Evolutionary conservation across 1,140 invertebrate genomes (phyloP).

Genomic region (Ephestia elutella): DNA sequence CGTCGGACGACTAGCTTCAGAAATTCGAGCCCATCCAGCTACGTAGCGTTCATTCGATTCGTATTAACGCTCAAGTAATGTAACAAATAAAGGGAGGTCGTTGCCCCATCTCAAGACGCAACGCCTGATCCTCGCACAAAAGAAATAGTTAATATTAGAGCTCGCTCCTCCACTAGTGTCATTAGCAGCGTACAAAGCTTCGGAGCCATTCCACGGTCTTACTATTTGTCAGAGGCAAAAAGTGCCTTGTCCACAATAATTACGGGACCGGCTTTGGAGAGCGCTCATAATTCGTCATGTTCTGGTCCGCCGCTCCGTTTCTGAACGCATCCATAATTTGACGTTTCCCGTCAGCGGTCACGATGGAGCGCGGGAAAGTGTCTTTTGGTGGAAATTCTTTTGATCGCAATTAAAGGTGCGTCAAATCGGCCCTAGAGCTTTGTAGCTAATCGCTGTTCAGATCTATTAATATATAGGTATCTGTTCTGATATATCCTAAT

Average conservation of each 20-base stretch:
- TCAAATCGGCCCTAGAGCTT: no score
- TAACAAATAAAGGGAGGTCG: slow-evolving; percentile 70
- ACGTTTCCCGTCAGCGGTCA: slow-evolving; percentile 60
- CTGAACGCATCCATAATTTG: slow-evolving; percentile 67
- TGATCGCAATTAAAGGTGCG: not conserved
- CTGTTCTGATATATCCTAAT: no score
- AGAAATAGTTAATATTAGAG: slow-evolving; percentile 73
- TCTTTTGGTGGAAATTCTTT: slow-evolving; percentile 11
- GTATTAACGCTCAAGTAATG: slow-evolving; percentile 67
- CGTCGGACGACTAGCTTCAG: slow-evolving; percentile 40
- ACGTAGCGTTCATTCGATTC: slow-evolving; percentile 57
- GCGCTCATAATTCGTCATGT: slow-evolving; percentile 71
- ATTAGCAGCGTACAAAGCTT: slow-evolving; percentile 69
- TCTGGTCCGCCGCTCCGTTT: slow-evolving; percentile 65
- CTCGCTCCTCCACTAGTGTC: slow-evolving; percentile 59
- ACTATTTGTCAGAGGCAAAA: slow-evolving; percentile 72
- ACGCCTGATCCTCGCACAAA: slow-evolving; percentile 58
- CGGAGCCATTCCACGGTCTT: slow-evolving; percentile 64
- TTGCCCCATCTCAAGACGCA: slow-evolving; percentile 51
- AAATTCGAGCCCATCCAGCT: slow-evolving; percentile 58
- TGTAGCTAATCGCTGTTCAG: no score
- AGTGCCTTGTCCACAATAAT: slow-evolving; percentile 72
- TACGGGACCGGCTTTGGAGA: slow-evolving; percentile 68
- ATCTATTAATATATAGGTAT: no score
- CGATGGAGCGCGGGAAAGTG: slow-evolving; percentile 45